Base-by-base conservation (phyloP, 2,113 vertebrate genomes). In the Callipepla californica region DNA sequence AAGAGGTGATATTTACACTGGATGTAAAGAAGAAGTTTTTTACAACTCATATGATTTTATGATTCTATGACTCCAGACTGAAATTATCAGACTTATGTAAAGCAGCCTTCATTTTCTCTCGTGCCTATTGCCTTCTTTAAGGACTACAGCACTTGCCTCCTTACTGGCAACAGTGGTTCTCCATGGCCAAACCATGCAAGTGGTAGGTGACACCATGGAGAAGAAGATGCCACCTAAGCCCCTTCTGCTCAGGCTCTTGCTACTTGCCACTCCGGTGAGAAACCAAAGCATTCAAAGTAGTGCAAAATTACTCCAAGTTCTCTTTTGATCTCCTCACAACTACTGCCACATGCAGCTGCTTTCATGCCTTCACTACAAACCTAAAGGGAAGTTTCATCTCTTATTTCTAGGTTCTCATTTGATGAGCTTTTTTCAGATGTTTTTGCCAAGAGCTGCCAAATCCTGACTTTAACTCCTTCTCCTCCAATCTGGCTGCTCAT, bases 181-280 rank as follows among this genome's bases (percentile, higher is more conserved):
- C 13, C 12, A 20, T 4, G 57, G 45, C 18, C 66, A 78, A 19
- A 26, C 61, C 32, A 0, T 3, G 25, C 0, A 8, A n/a, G 28
- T 8, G 12, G 34, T 36, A 63, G 17, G 6, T 47, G 48, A 25
- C 66, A 50, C 17, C 2, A 0, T 3, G 5, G n/a, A 40, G 65
- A 17, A 75, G 40, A 51, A 62, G 34, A 4, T 0, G 1, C n/a
- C 0, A 0, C 1, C 9, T 53, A 32, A 82, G 34, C 42, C 48
- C 10, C 45, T 48, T 47, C 34, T 62, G 45, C 19, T 62, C 45
- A 69, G 47, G 36, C 34, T 44, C 0, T 59, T 65, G 44, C 23
- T 77, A 2, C 51, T 92, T 80, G 44, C 10, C 72, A 38, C 83
- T 85, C 53, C 44, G 36, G 51, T 19, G 65, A 74, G 69, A 84